Evolutionary conservation across 2,113 vertebrate genomes (phyloP).

Genomic region (Prunella fulvescens): DNA sequence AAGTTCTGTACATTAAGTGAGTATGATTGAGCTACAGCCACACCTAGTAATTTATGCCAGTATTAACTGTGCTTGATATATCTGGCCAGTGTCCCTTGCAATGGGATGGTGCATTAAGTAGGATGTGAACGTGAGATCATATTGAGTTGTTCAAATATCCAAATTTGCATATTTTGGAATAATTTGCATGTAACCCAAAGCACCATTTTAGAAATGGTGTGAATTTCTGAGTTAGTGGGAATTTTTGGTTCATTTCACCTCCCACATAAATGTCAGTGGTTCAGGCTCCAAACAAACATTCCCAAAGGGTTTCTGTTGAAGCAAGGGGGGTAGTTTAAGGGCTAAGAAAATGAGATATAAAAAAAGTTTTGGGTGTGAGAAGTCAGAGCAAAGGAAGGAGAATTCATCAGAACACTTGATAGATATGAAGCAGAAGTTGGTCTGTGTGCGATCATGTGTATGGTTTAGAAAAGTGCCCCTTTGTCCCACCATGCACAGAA

Average conservation of each 20-base stretch:
- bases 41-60: background rate
- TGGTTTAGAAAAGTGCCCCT: background rate
- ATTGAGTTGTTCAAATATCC: background rate
- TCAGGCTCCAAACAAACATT: background rate
- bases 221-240: background rate
- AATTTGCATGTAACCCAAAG: background rate
- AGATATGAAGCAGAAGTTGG: background rate
- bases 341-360: background rate
- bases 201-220: background rate
- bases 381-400: background rate
- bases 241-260: constrained; percentile 9
- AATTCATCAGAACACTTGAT: background rate
- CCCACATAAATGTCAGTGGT: background rate
- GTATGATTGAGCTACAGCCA: background rate
- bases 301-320: background rate
- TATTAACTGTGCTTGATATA: background rate
- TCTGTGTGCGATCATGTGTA: background rate
- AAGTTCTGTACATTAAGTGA: background rate
- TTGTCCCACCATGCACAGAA: background rate
- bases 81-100: constrained; percentile 14
- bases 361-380: background rate
- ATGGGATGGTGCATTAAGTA: background rate
- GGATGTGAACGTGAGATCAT: background rate
- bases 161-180: constrained; percentile 16
- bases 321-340: background rate